Percentiles rank a stretch among this genome's conserved stretches.
phyloP scores from a whole-genome alignment of 2,888 invertebrate genomes.

The Julus scandinavius region DNA sequence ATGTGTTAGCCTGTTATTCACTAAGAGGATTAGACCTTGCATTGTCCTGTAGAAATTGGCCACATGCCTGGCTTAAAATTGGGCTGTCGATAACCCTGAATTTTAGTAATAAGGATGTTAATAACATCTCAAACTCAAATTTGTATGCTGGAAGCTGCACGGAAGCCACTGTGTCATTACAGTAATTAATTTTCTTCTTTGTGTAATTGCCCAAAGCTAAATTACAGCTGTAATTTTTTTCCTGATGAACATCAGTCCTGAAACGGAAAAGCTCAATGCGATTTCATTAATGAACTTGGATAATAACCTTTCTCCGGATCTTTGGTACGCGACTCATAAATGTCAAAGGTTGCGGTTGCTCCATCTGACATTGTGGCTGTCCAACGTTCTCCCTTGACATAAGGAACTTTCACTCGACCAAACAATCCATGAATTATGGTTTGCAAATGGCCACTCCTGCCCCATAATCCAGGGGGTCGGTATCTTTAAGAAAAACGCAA shows the following conservation, averaged over 20 bases:
- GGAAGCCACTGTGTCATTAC: not conserved
- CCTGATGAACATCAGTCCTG: not conserved
- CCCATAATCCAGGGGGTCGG: constrained; percentile 90
- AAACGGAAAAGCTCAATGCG: not conserved
- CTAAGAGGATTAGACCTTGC: not conserved
- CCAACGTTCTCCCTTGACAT: constrained; percentile 86
- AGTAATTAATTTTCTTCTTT: not conserved
- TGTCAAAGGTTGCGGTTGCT: constrained; percentile 90
- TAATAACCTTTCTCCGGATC: constrained; percentile 70
- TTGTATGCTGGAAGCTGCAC: not conserved
- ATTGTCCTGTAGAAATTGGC: not conserved
- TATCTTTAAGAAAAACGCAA: constrained; percentile 74
- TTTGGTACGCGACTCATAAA: constrained; percentile 82
- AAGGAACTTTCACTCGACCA: constrained; percentile 80
- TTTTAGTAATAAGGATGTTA: not conserved
- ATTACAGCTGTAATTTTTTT: not conserved
- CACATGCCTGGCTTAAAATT: not conserved
- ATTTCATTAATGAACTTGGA: not conserved
- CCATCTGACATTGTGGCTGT: constrained; percentile 81
- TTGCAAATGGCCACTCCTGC: constrained; percentile 94
- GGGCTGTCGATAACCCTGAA: not conserved
- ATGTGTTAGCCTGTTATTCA: not conserved
- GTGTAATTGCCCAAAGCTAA: not conserved
- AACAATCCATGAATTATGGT: constrained; percentile 85
- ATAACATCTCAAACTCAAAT: not conserved